Evolutionary conservation across 2,113 vertebrate species (phyloP), one percentile per base, ranked within the genome.

Genomic region (Corythoichthys haematopterus): DNA sequence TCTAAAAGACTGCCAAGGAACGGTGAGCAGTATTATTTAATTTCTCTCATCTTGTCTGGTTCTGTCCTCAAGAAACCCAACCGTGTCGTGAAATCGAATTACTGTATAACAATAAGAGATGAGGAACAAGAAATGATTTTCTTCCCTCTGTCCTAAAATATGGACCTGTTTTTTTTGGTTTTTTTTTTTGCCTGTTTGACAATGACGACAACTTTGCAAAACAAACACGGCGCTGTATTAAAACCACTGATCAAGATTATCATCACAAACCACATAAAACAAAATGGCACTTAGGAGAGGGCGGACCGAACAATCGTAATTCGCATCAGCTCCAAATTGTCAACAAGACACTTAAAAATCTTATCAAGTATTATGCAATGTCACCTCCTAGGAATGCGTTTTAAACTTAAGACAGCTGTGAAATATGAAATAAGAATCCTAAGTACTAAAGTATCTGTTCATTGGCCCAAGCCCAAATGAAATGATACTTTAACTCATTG

Each of bases 21-120:
- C 36, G 50, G 11, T 73, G 68, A 73, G 71, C 76, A 76, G 56
- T 64, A 74, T 74, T 74, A 69, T 67, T 69, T 76, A 71, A 51
- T 76, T 70, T 65, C 58, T 28, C 68, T 73, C 72, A 52, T 64
- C 66, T 70, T 28, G 61, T 62, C 14, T 62, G 28, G 35, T 45
- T 61, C 33, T 67, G 57, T 72, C 38, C 47, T 59, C 46, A 55
- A 48, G 65, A 66, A 28, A 43, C 64, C 64, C 40, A 69, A 50
- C 55, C 11, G 12, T 6, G 20, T 15, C 37, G 7, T 59, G 15
- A 16, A 40, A 15, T 3, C 37, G 1, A 59, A 59, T 9, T 7
- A 59, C 38, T 40, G 38, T 40, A 60, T 20, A 60, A 60, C 9
- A 38, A 59, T 59, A 38, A 40, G 3, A 9, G 14, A 20, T 20